Evolutionary conservation across 2,797 vertebrate genomes (phyloP), one percentile per base, ranked within the genome.

Genomic region (Lophotriccus pileatus): DNA sequence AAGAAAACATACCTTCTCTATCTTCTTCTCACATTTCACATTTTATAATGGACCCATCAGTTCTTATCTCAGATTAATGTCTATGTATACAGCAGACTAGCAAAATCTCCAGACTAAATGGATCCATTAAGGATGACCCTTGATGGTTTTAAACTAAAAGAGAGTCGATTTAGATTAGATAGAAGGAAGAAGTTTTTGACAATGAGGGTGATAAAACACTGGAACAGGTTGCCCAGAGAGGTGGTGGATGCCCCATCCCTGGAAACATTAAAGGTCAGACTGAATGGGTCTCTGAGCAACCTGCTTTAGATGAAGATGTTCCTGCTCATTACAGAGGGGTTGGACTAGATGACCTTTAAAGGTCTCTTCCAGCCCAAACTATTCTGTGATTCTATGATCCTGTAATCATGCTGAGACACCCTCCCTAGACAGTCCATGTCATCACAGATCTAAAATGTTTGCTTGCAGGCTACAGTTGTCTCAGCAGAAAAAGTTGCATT

Each of bases 71-170:
- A 73, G 55, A 78, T 70, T 95, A 83, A 86, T 78, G 62, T 78
- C 73, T 84, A 3, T 49, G 50, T 91, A 80, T 53, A 34, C 79
- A 87, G 43, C 66, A 92, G 89, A 55, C 59, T n/a, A 66, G 53
- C 73, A 81, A 80, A 84, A 27, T 58, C 44, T 87, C 72, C 16
- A n/a, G 53, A 52, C 73, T 87, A 92, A 95, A 89, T 95, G 89
- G 82, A 88, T 95, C 87, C 93, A 86, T 95, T 96, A 86, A 89
- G 62, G 16, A 7, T 78, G 55, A 75, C 27, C 46, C 39, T 84
- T 67, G 73, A 73, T 79, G 67, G 46, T 47, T 78, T 84, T 36
- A 60, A 67, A 60, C 67, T 67, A 67, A 84, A 73, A 78, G n/a
- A 59, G 59, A 78, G 16, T 47, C 47, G 2, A 73, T 84, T 90